Percentiles rank a stretch among this genome's conserved stretches.
phyloP scores from a whole-genome alignment of 2,888 invertebrate genomes.

The Rotaria magnacalcarata region DNA sequence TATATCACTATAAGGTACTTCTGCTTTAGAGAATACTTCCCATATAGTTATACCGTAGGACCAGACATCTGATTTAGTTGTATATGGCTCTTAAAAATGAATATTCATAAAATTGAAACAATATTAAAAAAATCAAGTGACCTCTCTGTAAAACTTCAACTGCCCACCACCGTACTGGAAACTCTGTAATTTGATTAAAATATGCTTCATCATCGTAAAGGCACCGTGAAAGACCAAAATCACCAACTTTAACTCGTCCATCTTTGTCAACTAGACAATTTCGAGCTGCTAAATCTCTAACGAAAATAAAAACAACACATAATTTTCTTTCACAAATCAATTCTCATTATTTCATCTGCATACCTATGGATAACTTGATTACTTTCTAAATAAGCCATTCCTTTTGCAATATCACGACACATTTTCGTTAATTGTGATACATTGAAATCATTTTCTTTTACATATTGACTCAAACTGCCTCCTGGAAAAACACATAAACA shows the following conservation, averaged over 20 bases:
- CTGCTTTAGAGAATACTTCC: slow-evolving; percentile 88
- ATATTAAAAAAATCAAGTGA: neutral
- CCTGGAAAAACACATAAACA: slow-evolving; percentile 62
- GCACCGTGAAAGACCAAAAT: slow-evolving; percentile 79
- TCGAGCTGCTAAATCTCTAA: slow-evolving; percentile 60
- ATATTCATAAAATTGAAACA: neutral
- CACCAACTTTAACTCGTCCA: slow-evolving; percentile 65
- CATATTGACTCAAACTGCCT: slow-evolving; percentile 80
- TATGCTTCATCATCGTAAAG: slow-evolving; percentile 65
- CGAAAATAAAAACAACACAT: slow-evolving; percentile 47
- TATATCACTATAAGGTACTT: slow-evolving; percentile 69
- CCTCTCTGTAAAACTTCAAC: neutral
- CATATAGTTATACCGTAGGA: slow-evolving; percentile 87
- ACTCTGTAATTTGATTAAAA: slow-evolving; percentile 70
- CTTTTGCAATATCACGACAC: slow-evolving; percentile 87
- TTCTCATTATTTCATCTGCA: neutral
- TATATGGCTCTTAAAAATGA: slow-evolving; percentile 69
- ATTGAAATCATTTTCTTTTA: slow-evolving; percentile 70
- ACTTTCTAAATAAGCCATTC: slow-evolving; percentile 88
- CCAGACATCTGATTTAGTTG: slow-evolving; percentile 88
- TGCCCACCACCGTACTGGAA: slow-evolving; percentile 76
- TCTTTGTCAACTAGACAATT: slow-evolving; percentile 60
- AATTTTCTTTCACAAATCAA: too few relatives aligned
- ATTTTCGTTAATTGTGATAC: slow-evolving; percentile 64
- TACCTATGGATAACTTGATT: slow-evolving; percentile 84